Conservation (phyloP, 1,140 invertebrate species). For the Meteorus sp. region DNA sequence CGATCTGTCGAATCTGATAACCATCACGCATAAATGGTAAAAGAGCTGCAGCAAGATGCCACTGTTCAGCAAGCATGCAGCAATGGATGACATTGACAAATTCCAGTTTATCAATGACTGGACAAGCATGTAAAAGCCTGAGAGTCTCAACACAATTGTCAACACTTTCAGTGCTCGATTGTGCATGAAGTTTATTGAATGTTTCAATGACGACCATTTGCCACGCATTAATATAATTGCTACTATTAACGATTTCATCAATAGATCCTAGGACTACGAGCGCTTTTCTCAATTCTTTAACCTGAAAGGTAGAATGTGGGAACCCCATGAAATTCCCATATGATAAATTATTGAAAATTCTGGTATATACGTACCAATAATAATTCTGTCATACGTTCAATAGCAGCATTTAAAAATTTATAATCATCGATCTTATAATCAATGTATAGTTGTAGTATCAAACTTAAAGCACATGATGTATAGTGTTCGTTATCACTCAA, state of each 20-base stretch:
- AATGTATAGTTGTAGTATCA: slow-evolving; percentile 44
- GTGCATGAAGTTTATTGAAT: slow-evolving; percentile 39
- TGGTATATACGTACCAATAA: slow-evolving; percentile 32
- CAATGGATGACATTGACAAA: slow-evolving; percentile 36
- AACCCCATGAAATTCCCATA: slow-evolving; percentile 15
- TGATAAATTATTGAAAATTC: slow-evolving; percentile 2
- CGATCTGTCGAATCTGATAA: slow-evolving; percentile 31
- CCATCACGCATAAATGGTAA: slow-evolving; percentile 41
- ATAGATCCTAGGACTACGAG: slow-evolving; percentile 38
- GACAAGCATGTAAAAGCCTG: slow-evolving; percentile 45
- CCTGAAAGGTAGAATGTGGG: slow-evolving; percentile 30
- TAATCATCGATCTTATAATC: slow-evolving; percentile 45
- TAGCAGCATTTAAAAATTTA: slow-evolving; percentile 38
- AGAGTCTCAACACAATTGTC: slow-evolving; percentile 40
- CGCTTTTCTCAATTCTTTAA: slow-evolving; percentile 40
- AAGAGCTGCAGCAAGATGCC: slow-evolving; percentile 41
- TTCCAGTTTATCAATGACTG: slow-evolving; percentile 39
- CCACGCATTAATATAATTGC: slow-evolving; percentile 46
- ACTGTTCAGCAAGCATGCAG: slow-evolving; percentile 39
- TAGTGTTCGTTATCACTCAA: slow-evolving; percentile 39
- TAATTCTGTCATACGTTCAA: slow-evolving; percentile 41
- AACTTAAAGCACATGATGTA: slow-evolving; percentile 32
- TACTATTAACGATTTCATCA: slow-evolving; percentile 36
- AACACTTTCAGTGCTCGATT: slow-evolving; percentile 33
- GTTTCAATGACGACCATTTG: slow-evolving; percentile 40